Evolutionary conservation across 2,888 invertebrate species (phyloP).

Genomic region (Candidula unifasciata): DNA sequence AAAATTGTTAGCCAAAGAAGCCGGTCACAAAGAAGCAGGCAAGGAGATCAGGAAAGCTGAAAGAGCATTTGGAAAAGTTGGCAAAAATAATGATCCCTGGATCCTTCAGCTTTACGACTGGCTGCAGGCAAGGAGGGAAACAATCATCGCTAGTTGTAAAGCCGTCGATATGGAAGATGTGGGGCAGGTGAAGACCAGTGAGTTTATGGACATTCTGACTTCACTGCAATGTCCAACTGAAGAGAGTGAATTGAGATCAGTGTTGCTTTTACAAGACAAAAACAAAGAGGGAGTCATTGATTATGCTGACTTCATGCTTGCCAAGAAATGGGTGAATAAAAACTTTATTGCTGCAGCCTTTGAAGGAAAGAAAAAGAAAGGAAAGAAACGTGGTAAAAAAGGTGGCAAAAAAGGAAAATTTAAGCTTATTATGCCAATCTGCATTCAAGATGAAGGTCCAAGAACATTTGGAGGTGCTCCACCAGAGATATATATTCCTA

Average conservation of each 20-base stretch:
- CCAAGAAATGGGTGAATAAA: slow-evolving; percentile 78
- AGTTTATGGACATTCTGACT: slow-evolving; percentile 72
- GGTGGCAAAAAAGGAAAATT: slow-evolving; percentile 76
- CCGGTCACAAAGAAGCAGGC: slow-evolving; percentile 75
- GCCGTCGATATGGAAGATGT: slow-evolving; percentile 71
- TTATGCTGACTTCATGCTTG: slow-evolving; percentile 75
- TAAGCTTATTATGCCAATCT: slow-evolving; percentile 77
- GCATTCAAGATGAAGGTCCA: slow-evolving; percentile 73
- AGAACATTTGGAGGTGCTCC: slow-evolving; percentile 76
- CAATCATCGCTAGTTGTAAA: slow-evolving; percentile 69
- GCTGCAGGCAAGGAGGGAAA: slow-evolving; percentile 65
- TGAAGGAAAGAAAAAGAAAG: slow-evolving; percentile 78
- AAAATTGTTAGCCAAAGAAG: slow-evolving; percentile 75
- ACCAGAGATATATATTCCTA: slow-evolving; percentile 73
- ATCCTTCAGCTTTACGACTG: slow-evolving; percentile 76
- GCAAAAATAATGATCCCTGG: slow-evolving; percentile 77
- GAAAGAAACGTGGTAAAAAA: slow-evolving; percentile 69
- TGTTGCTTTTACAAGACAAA: slow-evolving; percentile 71
- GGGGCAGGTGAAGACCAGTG: slow-evolving; percentile 69
- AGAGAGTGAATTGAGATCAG: slow-evolving; percentile 71
- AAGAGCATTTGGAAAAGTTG: slow-evolving; percentile 74
- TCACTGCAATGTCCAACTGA: slow-evolving; percentile 72
- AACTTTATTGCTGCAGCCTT: slow-evolving; percentile 71
- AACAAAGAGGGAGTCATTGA: slow-evolving; percentile 72
- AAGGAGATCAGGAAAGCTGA: slow-evolving; percentile 78